A percentile compares a stretch with the other conserved stretches of the same genome.
Evolutionary conservation across 2,888 invertebrate genomes (phyloP).

Genomic region (Strigamia maritima): DNA sequence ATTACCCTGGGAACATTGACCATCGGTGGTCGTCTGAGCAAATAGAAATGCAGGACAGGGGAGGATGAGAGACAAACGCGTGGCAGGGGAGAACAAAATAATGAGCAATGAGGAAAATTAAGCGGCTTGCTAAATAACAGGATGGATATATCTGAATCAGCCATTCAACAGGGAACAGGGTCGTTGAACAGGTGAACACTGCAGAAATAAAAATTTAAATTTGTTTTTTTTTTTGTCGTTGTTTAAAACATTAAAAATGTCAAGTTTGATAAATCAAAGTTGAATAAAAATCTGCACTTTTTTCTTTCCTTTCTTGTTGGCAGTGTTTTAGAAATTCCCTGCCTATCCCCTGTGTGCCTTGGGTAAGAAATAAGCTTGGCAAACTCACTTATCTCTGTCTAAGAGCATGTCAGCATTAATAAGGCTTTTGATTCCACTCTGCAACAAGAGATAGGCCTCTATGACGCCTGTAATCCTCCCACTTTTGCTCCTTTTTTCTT

Average conservation of each 20-base stretch:
- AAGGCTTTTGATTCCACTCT: conserved; percentile 4
- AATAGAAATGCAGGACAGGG: not conserved
- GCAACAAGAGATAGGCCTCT: conserved; percentile 4
- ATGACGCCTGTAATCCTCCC: not conserved
- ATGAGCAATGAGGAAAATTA: not conserved
- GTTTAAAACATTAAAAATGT: not conserved
- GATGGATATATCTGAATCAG: not conserved
- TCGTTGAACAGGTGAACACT: not conserved
- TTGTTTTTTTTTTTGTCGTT: too few species aligned
- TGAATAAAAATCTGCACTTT: not conserved
- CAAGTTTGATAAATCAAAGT: not conserved
- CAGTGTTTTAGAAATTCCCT: not conserved
- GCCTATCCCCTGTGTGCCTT: not conserved
- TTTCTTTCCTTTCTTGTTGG: too few species aligned
- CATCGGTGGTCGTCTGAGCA: conserved; percentile 4
- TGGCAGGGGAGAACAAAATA: not conserved
- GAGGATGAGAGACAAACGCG: not conserved
- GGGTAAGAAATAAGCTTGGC: conserved; percentile 4
- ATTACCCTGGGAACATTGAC: conserved; percentile 4
- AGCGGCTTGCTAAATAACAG: not conserved
- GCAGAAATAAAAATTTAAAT: not conserved
- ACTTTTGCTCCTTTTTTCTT: conserved; percentile 4
- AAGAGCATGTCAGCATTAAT: conserved; percentile 4
- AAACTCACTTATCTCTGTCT: conserved; percentile 4
- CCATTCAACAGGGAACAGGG: not conserved